phyloP scores from a whole-genome alignment of 2,797 vertebrate species.

The Typhlichthys eigenmanni region DNA sequence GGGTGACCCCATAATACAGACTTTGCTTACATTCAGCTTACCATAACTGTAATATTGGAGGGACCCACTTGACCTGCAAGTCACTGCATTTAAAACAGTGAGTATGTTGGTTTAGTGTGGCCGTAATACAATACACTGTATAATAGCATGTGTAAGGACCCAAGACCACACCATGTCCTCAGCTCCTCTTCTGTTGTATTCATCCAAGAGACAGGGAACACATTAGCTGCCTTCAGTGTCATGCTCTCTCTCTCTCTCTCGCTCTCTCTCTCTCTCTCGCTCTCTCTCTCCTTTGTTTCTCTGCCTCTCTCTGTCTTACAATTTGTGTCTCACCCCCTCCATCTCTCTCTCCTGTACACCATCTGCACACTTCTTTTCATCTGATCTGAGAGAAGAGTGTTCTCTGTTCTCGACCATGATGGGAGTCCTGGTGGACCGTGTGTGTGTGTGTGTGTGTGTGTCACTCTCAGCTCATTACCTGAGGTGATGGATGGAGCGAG shows the following conservation, averaged over 20 bases:
- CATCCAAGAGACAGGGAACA: too few species aligned
- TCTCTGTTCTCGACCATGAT: slow-evolving; percentile 40
- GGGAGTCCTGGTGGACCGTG: slow-evolving; percentile 11
- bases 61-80: too few species aligned
- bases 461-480: slow-evolving; percentile 78
- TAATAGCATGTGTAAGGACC: too few species aligned
- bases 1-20: too few species aligned
- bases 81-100: too few species aligned
- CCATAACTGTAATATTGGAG: too few species aligned
- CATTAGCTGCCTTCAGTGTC: slow-evolving; percentile 1
- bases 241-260: slow-evolving; percentile 27
- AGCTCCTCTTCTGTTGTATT: too few species aligned
- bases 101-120: too few species aligned
- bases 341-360: slow-evolving; percentile 62
- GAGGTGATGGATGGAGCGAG: slow-evolving; percentile 74
- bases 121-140: too few species aligned
- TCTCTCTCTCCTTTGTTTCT: slow-evolving; percentile 17
- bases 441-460: slow-evolving; percentile 4
- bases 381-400: slow-evolving; percentile 55
- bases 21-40: too few species aligned
- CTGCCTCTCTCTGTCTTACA: slow-evolving; percentile 13
- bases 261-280: neutral
- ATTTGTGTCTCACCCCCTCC: slow-evolving; percentile 8
- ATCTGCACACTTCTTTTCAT: slow-evolving; percentile 67
- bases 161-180: too few species aligned